Evolutionary conservation across 2,888 invertebrate genomes (phyloP), one percentile per base, ranked within the genome.

Genomic region (Acrocera orbiculus): DNA sequence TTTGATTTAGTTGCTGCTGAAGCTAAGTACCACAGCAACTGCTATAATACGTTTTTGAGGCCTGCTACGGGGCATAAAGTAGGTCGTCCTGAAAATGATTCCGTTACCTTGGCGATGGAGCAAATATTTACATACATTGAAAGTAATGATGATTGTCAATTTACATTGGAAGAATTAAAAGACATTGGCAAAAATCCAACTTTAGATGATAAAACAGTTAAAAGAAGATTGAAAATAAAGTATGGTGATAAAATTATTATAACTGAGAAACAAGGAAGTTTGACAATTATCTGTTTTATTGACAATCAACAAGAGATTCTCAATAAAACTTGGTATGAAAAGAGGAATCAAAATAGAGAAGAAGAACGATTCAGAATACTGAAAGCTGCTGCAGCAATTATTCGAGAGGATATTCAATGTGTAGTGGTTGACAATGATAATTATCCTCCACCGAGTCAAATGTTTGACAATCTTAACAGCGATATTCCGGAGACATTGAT

Each of bases 341-440:
- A 28, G n/a, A 28, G 19, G 19, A 28, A 28, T 19, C 4, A n/a
- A 4, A 30, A 29, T 34, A n/a, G 13, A 35, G 23, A 38, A 16
- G 32, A 38, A 38, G 22, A 35, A 27, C 26, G 30, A 32, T 30
- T 28, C 14, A 32, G 24, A 28, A 25, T 29, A 9, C 9, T 38
- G 17, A 25, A 38, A 28, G 26, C 35, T 13, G 32, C 36, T 24
- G 32, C 38, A 25, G 30, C n/a, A 10, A 39, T 39, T 11, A 16
- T 39, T 36, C 33, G 36, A 24, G 36, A 33, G 25, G 38, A 38
- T 38, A 38, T 38, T 38, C 35, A 32, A 32, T 13, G 24, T 30
- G 42, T 46, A 35, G 40, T 49, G 40, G 46, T 50, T 44, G 48
- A 52, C 44, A 53, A 46, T 19, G 45, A 50, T 33, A 41, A 45